Evolutionary conservation across 1,140 invertebrate genomes (phyloP), one percentile per base, ranked within the genome.

Genomic region (Laupala kohalensis): DNA sequence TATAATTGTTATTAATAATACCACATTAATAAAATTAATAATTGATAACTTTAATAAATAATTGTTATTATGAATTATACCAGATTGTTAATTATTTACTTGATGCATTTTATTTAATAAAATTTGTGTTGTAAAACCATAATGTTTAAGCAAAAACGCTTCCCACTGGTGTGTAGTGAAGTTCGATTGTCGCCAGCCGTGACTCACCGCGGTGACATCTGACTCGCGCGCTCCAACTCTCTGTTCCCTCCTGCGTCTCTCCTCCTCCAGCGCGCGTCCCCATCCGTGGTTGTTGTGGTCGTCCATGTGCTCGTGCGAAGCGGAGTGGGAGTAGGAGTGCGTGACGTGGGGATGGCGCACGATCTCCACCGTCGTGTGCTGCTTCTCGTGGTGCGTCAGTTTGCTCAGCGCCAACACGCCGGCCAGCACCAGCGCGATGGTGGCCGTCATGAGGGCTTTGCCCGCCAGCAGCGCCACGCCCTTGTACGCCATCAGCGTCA

Each of bases 361-460:
- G 25, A 65, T 65, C 25, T 65, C 64, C n/a, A 24, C n/a, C 1
- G 64, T 65, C 13, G 64, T 65, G n/a, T 65, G n/a, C 12, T 23
- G 13, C 64, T 65, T 25, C 1, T n/a, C n/a, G 25, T 65, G 64
- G n/a, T 25, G n/a, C 64, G 64, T 23, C 64, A 65, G n/a, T 9
- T 65, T n/a, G 25, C 64, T 65, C 25, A 65, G 25, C 25, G 64
- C 64, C n/a, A 25, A 23, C 13, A 65, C 23, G 25, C n/a, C 64
- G 6, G 64, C 64, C n/a, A 65, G 64, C n/a, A 65, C 64, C 64
- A 65, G 64, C n/a, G 64, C 64, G 25, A 65, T 65, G n/a, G n/a
- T 65, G 64, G 64, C 64, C n/a, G 25, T 25, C 64, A 65, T n/a
- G 25, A 65, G 25, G 6, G 64, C 64, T 23, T 65, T 65, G 64